phyloP scores from a whole-genome alignment of 2,888 invertebrate genomes.

The Antheraea yamamai region DNA sequence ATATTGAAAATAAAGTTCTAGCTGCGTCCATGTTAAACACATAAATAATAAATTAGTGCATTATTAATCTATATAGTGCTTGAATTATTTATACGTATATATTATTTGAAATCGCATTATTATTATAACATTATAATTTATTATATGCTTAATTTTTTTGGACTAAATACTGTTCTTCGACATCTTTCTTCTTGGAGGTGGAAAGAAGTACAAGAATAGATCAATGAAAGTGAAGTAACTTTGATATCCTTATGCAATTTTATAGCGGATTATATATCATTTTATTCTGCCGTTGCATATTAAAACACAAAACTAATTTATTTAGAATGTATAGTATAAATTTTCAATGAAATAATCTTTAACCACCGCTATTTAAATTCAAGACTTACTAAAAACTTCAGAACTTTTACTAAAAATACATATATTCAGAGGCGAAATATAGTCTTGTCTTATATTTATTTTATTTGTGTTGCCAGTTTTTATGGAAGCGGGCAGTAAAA shows the following conservation, averaged over 20 bases:
- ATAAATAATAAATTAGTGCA: slow-evolving; percentile 21
- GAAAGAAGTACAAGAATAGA: neutral
- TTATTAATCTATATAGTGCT: slow-evolving; percentile 8
- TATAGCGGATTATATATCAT: neutral
- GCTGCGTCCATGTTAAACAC: neutral
- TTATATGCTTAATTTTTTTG: neutral
- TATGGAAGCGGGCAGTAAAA: neutral
- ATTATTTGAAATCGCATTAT: slow-evolving; percentile 9
- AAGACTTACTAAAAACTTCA: too few species aligned
- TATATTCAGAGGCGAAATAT: neutral
- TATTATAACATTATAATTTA: neutral
- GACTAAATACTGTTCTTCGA: neutral
- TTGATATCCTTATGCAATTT: neutral
- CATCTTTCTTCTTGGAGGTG: neutral
- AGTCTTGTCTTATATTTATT: neutral
- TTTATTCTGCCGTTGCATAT: neutral
- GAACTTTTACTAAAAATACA: too few species aligned
- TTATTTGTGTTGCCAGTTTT: neutral
- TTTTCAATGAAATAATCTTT: too few species aligned
- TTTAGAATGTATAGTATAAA: neutral
- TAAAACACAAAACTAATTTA: neutral
- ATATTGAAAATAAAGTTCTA: neutral
- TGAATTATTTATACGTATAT: slow-evolving; percentile 3
- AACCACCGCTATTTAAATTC: too few species aligned
- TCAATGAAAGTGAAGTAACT: neutral